phyloP scores from a whole-genome alignment of 2,888 invertebrate species.

The Abscondita cerata region DNA sequence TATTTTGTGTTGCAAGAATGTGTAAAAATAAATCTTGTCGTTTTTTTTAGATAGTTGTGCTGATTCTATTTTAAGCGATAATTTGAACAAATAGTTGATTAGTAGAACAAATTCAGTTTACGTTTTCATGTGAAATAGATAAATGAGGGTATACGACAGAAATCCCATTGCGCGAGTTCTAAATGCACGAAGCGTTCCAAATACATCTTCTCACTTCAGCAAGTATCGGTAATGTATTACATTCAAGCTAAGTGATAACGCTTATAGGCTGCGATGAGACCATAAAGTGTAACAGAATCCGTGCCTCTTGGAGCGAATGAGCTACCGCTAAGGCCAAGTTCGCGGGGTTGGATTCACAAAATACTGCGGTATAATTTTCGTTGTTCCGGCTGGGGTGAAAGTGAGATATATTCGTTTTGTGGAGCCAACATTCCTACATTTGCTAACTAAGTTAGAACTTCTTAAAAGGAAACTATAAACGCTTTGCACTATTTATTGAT shows the following conservation, averaged over 20 bases:
- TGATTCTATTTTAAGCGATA: not conserved
- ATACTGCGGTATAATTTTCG: constrained; percentile 56
- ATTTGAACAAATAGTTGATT: constrained; percentile 16
- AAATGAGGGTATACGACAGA: constrained; percentile 31
- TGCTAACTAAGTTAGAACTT: constrained; percentile 30
- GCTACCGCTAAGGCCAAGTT: constrained; percentile 45
- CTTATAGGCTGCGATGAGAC: constrained; percentile 51
- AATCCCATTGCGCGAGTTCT: constrained; percentile 33
- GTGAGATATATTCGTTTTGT: constrained; percentile 53
- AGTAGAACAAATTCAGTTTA: constrained; percentile 15
- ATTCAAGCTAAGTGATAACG: constrained; percentile 51
- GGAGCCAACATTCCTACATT: constrained; percentile 52
- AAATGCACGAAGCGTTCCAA: constrained; percentile 48
- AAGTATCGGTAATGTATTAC: constrained; percentile 57
- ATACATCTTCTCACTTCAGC: constrained; percentile 57
- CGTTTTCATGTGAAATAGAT: constrained; percentile 31
- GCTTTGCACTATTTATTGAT: constrained; percentile 15
- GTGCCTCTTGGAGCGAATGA: constrained; percentile 50
- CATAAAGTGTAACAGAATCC: constrained; percentile 51
- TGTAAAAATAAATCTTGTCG: too few species aligned
- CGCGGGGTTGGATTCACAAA: constrained; percentile 49
- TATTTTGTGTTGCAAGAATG: too few species aligned
- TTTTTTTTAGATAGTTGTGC: too few species aligned
- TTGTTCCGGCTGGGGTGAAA: constrained; percentile 54
- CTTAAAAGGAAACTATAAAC: constrained; percentile 22